phyloP scores from a whole-genome alignment of 2,888 invertebrate genomes.

The Campoplex nolae region DNA sequence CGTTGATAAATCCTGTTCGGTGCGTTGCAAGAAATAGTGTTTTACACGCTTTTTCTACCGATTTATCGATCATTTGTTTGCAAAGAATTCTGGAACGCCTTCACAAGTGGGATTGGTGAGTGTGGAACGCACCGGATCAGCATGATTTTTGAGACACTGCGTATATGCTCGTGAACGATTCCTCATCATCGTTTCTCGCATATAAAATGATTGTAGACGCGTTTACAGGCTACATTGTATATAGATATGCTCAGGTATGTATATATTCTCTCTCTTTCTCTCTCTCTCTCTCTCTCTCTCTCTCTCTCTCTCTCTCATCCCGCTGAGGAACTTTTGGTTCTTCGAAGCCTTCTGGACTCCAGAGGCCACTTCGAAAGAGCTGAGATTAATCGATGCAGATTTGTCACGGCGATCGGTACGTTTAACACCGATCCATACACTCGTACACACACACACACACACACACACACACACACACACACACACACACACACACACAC shows the following conservation, averaged over 20 bases:
- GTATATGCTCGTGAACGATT: conserved; percentile 9
- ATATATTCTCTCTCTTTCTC: not conserved
- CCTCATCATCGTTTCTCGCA: conserved; percentile 19
- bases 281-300: not conserved
- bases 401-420: conserved; percentile 78
- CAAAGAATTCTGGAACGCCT: too few species aligned
- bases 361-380: conserved; percentile 61
- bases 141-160: not conserved
- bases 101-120: not conserved
- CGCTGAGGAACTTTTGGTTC: conserved; percentile 58
- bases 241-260: conserved; percentile 21
- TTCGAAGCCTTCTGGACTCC: conserved; percentile 25
- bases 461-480: not conserved
- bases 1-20: too few species aligned
- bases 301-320: conserved; percentile 18
- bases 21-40: too few species aligned
- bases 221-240: conserved; percentile 23
- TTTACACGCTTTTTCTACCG: not conserved
- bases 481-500: not conserved
- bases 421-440: conserved; percentile 46
- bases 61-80: not conserved
- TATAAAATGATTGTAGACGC: conserved; percentile 19
- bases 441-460: conserved; percentile 3
- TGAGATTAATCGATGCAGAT: conserved; percentile 79
- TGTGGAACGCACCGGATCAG: not conserved